Base-by-base conservation (phyloP, 2,888 invertebrate species). In the Drosophila demipolita region DNA sequence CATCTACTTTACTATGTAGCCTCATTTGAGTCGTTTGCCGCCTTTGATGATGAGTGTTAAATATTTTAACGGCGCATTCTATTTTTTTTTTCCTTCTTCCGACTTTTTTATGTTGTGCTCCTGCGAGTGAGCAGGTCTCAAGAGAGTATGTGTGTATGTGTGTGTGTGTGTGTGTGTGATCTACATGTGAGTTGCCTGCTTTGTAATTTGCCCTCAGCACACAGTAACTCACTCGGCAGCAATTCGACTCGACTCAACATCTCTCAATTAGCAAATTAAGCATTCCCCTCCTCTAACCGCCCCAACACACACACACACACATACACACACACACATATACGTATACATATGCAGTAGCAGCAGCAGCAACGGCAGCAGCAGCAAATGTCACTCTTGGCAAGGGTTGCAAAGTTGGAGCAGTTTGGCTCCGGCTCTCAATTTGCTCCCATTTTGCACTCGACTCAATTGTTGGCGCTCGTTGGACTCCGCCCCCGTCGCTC, bases 221-320 rank as follows among this genome's bases (percentile, higher is more conserved):
- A 78, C 82, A 23, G 23, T 23, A 35, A 58, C 45, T 50, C 66
- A 50, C 32, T 73, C 67, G n/a, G 23, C 36, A 72, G 23, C 76
- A 71, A 80, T 29, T 87, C 87, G 75, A 75, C 35, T 48, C 33
- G 48, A 45, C 61, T 42, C 54, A 54, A 49, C 55, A 76, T 66
- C 84, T 85, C 90, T 91, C 91, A 83, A 83, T 91, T 90, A 88
- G 77, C 82, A 88, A 86, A 89, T 87, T 80, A 83, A 77, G 71
- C 73, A 64, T 75, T 62, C 70, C 59, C 20, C 33, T 42, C 12
- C 49, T 33, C 63, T 20, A 57, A 9, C 29, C 32, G 32, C 74
- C 66, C 60, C 67, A 69, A 63, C 73, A 73, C 60, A 59, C 61
- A 48, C 26, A 54, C 15, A 20, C 12, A 20, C 1, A 29, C 17